Evolutionary conservation across 2,113 vertebrate species (phyloP).

Genomic region (Oryzias javanicus): DNA sequence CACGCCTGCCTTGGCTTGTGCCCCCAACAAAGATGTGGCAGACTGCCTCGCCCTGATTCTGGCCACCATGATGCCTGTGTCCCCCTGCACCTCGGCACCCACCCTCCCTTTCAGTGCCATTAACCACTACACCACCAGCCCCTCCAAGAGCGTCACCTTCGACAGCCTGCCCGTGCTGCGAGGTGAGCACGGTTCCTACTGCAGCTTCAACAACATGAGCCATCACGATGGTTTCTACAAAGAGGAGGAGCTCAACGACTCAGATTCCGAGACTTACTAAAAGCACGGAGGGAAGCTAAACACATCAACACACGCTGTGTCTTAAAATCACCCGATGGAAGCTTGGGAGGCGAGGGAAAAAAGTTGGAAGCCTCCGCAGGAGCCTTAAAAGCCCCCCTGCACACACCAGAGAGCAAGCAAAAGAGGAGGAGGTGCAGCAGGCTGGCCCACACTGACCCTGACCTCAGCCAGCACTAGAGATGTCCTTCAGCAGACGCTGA

Average conservation of each 20-base stretch:
- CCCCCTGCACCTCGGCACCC: conserved; percentile 85
- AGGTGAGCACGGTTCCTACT: conserved; percentile 88
- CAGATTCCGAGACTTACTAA: conserved; percentile 98
- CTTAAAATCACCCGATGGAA: conserved; percentile 68
- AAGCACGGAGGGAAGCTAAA: conserved; percentile 17
- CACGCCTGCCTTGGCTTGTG: conserved; percentile 96
- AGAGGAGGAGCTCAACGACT: conserved; percentile 96
- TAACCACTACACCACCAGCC: conserved; percentile 91
- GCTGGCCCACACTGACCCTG: conserved; percentile 56
- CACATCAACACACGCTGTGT: conserved; percentile 66
- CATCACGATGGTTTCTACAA: conserved; percentile 88
- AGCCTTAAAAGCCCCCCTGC: conserved; percentile 63
- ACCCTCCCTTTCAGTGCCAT: conserved; percentile 90
- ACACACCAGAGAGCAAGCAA: conserved; percentile 25
- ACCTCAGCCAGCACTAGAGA: conserved; percentile 63
- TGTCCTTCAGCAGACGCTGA: conserved; percentile 61
- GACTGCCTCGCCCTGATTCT: conserved; percentile 97
- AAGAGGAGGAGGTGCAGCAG: conserved; percentile 55
- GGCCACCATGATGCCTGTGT: conserved; percentile 98
- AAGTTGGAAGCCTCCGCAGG: conserved; percentile 47
- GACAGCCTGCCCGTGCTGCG: conserved; percentile 89
- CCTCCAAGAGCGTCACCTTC: conserved; percentile 94
- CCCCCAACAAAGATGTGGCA: conserved; percentile 97
- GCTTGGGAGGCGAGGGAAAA: conserved; percentile 53
- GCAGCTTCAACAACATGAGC: conserved; percentile 94